A percentile compares a stretch with the other conserved stretches of the same genome.
Conservation (phyloP, 2,113 vertebrate species). For the Hiodon alosoides region DNA sequence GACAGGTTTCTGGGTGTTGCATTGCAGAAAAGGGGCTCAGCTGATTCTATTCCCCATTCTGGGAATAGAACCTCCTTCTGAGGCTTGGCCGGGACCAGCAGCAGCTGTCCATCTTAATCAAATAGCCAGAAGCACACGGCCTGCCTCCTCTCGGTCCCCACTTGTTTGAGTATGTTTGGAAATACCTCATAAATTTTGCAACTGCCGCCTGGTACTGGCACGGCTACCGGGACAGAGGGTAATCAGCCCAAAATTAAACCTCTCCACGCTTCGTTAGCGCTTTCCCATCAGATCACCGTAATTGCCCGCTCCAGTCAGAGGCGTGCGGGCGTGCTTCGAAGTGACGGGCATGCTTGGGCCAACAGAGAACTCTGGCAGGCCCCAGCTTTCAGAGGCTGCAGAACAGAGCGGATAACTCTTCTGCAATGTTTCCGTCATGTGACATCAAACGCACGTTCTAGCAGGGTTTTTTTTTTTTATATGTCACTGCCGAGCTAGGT, state of each 20-base stretch:
- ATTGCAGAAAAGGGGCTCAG: too few relatives aligned
- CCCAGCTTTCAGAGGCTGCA: too few relatives aligned
- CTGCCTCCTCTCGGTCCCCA: constrained; percentile 32
- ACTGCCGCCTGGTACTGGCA: constrained; percentile 49
- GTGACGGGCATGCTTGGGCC: too few relatives aligned
- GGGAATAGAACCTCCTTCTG: too few relatives aligned
- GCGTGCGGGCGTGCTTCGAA: too few relatives aligned
- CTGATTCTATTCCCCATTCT: too few relatives aligned
- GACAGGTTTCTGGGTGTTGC: too few relatives aligned
- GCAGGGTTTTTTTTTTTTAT: not conserved
- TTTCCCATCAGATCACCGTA: too few relatives aligned
- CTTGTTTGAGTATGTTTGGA: constrained; percentile 53
- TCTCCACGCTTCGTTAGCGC: too few relatives aligned
- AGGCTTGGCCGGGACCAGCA: not conserved
- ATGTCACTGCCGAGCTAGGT: not conserved
- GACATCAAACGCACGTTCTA: not conserved
- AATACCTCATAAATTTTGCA: constrained; percentile 61
- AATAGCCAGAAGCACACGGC: constrained; percentile 30
- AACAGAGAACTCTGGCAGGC: too few relatives aligned
- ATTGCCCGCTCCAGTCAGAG: too few relatives aligned
- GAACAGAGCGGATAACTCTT: too few relatives aligned
- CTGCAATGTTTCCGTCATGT: not conserved
- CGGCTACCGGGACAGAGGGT: constrained; percentile 51
- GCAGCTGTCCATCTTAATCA: constrained; percentile 44
- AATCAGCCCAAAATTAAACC: constrained; percentile 50